Conservation (phyloP, 1,140 invertebrate species). For the Mizuhopecten yessoensis region DNA sequence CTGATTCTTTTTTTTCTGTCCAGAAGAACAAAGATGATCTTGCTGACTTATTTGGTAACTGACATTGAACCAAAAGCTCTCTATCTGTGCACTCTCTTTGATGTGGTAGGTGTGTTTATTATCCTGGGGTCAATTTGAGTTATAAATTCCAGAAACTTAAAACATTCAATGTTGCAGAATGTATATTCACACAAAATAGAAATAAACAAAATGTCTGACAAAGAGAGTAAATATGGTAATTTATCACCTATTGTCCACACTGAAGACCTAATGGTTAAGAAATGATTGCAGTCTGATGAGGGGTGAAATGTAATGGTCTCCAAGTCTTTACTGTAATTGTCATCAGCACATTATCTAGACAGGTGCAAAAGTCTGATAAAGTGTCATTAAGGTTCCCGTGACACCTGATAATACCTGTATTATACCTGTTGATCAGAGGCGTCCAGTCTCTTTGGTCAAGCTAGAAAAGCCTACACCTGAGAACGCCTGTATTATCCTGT, state of each 20-base stretch:
- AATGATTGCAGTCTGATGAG: background rate
- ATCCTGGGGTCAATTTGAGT: too few species aligned
- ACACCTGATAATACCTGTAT: background rate
- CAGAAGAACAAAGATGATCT: too few species aligned
- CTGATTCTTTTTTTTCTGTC: too few species aligned
- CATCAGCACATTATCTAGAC: conserved; percentile 14
- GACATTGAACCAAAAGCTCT: too few species aligned
- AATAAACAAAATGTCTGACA: background rate
- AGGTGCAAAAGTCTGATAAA: background rate
- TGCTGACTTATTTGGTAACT: too few species aligned
- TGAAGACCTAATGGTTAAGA: background rate
- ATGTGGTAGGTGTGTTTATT: too few species aligned
- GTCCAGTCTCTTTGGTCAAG: background rate
- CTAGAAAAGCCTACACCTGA: background rate
- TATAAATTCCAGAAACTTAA: too few species aligned
- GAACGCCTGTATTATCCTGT: background rate
- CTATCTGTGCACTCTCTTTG: too few species aligned
- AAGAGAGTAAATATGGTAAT: background rate
- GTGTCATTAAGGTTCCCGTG: background rate
- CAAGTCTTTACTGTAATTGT: background rate
- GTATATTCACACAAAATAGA: too few species aligned
- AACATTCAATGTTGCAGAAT: too few species aligned
- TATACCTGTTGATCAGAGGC: background rate
- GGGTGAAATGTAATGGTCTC: conserved; percentile 32
- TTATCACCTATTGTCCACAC: background rate